A percentile compares a stretch with the other conserved stretches of the same genome.
phyloP scores from a whole-genome alignment of 2,797 vertebrate genomes.

The Meda fulgida region DNA sequence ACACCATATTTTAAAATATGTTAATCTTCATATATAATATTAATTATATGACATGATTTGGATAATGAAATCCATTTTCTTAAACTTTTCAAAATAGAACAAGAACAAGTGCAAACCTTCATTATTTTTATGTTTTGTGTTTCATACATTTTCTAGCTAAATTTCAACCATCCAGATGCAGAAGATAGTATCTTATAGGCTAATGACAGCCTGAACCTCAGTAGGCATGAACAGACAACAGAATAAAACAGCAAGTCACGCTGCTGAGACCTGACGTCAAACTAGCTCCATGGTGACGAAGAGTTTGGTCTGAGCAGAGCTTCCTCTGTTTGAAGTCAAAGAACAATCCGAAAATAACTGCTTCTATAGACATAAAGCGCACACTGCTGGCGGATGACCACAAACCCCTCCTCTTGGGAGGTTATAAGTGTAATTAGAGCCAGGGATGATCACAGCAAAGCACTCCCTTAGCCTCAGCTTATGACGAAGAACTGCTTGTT shows the following conservation, averaged over 20 bases:
- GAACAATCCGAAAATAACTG: conserved; percentile 57
- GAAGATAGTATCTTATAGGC: conserved; percentile 24
- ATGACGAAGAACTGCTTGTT: background rate
- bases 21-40: no score
- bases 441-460: conserved; percentile 39
- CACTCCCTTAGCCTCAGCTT: background rate
- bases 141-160: background rate
- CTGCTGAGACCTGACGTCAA: conserved; percentile 68
- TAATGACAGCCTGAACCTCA: conserved; percentile 32
- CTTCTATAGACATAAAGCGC: background rate
- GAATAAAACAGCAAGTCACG: conserved; percentile 61
- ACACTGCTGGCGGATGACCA: conserved; percentile 7
- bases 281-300: conserved; percentile 72
- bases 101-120: background rate
- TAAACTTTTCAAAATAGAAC: background rate
- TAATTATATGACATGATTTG: background rate
- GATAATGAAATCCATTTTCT: no score
- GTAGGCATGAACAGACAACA: conserved; percentile 28
- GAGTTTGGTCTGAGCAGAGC: conserved; percentile 54
- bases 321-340: conserved; percentile 55
- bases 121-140: background rate
- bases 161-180: conserved; percentile 4
- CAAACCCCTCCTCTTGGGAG: conserved; percentile 20
- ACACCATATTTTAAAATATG: background rate
- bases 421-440: conserved; percentile 43